Evolutionary conservation across 2,113 vertebrate genomes (phyloP).

Genomic region (Tachysurus fulvidraco): DNA sequence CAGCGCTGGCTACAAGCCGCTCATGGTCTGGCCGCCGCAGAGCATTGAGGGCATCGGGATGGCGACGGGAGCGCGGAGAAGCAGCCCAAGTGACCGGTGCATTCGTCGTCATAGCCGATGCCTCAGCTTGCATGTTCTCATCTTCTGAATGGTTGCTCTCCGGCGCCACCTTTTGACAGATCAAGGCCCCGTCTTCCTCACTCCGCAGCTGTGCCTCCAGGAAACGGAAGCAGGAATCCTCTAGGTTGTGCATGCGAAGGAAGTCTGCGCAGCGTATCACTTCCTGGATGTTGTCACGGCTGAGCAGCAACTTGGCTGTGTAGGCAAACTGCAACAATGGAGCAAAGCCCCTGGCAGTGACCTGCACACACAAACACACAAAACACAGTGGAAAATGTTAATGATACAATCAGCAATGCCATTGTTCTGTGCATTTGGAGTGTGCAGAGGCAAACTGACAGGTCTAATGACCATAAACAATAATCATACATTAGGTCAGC

Average conservation of each 20-base stretch:
- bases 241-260: slow-evolving; percentile 98
- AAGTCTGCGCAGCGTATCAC: slow-evolving; percentile 97
- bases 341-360: slow-evolving; percentile 97
- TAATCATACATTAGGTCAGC: slow-evolving; percentile 71
- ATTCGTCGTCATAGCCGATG: slow-evolving; percentile 4
- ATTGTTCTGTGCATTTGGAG: slow-evolving; percentile 72
- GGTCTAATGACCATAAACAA: slow-evolving; percentile 71
- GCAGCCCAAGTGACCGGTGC: slow-evolving; percentile 68
- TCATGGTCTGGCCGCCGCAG: slow-evolving; percentile 76
- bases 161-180: slow-evolving; percentile 82
- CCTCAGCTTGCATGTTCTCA: slow-evolving; percentile 83
- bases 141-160: slow-evolving; percentile 81
- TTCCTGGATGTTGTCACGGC: slow-evolving; percentile 98
- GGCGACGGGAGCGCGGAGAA: slow-evolving; percentile 78
- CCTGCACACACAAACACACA: slow-evolving; percentile 75
- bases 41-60: slow-evolving; percentile 76
- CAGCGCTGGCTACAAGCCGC: slow-evolving; percentile 70
- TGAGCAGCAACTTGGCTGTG: slow-evolving; percentile 98
- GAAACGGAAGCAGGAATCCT: slow-evolving; percentile 99
- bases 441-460: slow-evolving; percentile 74
- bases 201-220: slow-evolving; percentile 94
- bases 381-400: slow-evolving; percentile 78
- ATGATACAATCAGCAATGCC: slow-evolving; percentile 77
- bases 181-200: slow-evolving; percentile 85
- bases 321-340: slow-evolving; percentile 99